Conservation (phyloP, 1,140 invertebrate species). For the Aphelinus certus region DNA sequence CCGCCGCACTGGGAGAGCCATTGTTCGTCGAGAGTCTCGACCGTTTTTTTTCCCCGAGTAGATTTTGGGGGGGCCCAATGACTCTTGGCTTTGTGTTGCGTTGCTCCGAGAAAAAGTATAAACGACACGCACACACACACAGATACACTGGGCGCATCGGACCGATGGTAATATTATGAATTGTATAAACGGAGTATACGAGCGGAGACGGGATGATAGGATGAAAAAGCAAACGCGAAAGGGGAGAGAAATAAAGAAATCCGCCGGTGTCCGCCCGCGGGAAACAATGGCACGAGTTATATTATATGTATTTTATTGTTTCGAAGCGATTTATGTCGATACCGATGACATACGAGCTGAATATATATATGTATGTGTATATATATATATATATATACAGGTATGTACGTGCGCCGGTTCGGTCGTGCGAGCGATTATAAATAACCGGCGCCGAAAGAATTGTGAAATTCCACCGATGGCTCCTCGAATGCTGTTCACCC, state of each 20-base stretch:
- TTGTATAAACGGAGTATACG: not conserved
- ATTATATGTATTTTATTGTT: slow-evolving; percentile 11
- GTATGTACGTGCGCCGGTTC: not conserved
- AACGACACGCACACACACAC: too few relatives aligned
- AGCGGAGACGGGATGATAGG: not conserved
- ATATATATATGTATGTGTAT: not conserved
- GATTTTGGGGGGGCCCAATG: too few relatives aligned
- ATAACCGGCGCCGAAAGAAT: not conserved
- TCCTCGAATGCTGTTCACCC: not conserved
- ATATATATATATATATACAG: slow-evolving; percentile 2
- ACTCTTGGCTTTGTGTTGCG: too few relatives aligned
- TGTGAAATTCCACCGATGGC: slow-evolving; percentile 11
- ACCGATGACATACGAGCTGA: too few relatives aligned
- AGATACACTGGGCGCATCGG: too few relatives aligned
- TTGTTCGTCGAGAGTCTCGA: too few relatives aligned
- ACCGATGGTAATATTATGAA: too few relatives aligned
- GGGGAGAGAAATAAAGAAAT: not conserved
- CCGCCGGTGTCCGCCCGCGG: too few relatives aligned
- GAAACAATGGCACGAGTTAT: slow-evolving; percentile 16
- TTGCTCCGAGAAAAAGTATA: too few relatives aligned
- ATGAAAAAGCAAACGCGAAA: not conserved
- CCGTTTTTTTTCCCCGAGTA: too few relatives aligned
- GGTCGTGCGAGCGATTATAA: too few relatives aligned
- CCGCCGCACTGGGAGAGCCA: too few relatives aligned
- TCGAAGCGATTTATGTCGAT: slow-evolving; percentile 10